Conservation (phyloP, 2,113 vertebrate species). For the Sialia sialis region DNA sequence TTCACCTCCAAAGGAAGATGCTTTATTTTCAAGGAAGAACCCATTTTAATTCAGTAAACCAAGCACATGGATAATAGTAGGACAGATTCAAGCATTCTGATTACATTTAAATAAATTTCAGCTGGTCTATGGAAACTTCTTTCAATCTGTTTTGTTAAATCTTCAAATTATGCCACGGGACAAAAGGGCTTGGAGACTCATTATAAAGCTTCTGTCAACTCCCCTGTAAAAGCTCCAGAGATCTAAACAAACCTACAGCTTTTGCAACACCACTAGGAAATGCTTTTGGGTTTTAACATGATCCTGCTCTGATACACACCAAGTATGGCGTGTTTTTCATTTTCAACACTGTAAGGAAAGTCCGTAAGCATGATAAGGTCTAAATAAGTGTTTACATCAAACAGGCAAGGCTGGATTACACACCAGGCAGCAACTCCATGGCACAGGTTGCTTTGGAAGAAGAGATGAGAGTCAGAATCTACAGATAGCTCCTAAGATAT, state of each 20-base stretch:
- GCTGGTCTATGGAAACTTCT: neutral
- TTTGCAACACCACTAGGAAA: neutral
- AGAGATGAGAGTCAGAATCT: neutral
- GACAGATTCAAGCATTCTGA: neutral
- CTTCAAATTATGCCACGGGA: neutral
- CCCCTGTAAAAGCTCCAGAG: neutral
- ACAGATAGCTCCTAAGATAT: neutral
- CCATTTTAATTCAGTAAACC: neutral
- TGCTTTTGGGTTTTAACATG: neutral
- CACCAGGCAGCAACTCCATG: fast-evolving
- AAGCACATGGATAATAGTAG: neutral
- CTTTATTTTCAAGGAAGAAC: neutral
- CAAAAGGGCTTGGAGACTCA: conserved; percentile 1
- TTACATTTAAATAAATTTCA: conserved; percentile 44
- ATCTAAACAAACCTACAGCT: conserved; percentile 19
- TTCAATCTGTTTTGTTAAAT: neutral
- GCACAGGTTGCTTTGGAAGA: neutral
- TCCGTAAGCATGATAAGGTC: neutral
- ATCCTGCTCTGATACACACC: neutral
- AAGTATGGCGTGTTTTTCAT: neutral
- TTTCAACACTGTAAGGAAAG: neutral
- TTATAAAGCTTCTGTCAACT: conserved; percentile 10
- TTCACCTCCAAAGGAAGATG: neutral
- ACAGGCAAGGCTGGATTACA: neutral
- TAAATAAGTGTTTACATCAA: neutral